Base-by-base conservation (phyloP, 2,797 vertebrate species). In the Aphelocoma californica region DNA sequence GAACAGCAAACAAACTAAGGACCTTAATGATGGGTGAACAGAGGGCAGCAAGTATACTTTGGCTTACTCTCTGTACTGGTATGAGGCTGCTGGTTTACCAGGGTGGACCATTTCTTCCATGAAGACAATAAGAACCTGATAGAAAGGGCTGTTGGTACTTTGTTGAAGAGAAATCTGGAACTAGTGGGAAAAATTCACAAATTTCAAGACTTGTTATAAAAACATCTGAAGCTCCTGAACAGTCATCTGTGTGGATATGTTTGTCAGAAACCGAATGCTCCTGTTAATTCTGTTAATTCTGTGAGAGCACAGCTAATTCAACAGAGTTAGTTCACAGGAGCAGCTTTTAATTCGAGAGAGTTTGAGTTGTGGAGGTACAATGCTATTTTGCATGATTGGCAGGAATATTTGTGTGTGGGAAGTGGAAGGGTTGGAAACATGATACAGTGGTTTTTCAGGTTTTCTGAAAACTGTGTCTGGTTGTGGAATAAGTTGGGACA, bases 81-180 rank as follows among this genome's bases (percentile, higher is more conserved):
- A 2, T 26, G 16, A 66, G 36, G 44, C 47, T 85, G 26, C n/a
- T 80, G 42, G 13, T 34, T 62, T 58, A 44, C 11, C 18, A 7
- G 6, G 7, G 1, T 16, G 26, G 18, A 34, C 19, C 5, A 0
- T 61, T 81, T 42, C 58, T 44, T 45, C 42, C 16, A 0, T 31
- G 34, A 65, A 78, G 29, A 20, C 12, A 44, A 0, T 14, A 56
- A 28, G 40, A 20, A 45, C 7, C 32, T 54, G 23, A 32, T 42
- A 40, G n/a, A 74, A 72, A 18, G 18, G 56, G 7, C 25, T 56
- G 45, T 13, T 75, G 28, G 60, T 62, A 10, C 58, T 86, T 70
- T 9, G 6, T 57, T 75, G 26, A 34, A 57, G 56, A 57, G 40
- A 51, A 21, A 47, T 73, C 24, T 80, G 42, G 9, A 80, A n/a